Evolutionary conservation across 2,113 vertebrate species (phyloP), one percentile per base, ranked within the genome.

Genomic region (Plectropomus leopardus): DNA sequence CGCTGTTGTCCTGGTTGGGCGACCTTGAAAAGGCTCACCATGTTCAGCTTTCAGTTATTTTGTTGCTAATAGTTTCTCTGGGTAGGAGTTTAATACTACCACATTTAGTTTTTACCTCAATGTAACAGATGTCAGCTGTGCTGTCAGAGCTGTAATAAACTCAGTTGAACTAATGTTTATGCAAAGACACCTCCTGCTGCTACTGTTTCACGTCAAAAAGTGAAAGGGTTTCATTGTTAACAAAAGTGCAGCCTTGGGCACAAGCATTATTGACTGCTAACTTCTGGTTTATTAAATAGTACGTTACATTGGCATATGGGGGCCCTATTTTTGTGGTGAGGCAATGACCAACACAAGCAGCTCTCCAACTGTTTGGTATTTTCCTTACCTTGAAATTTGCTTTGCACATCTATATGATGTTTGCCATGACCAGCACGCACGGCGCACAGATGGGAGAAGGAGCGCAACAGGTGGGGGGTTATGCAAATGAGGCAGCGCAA

Each of bases 131-230:
- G 21, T 30, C 32, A 42, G 24, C 47, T 50, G 44, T 60, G 36
- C 7, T 40, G 36, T 40, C 36, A 23, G 26, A 32, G 47, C 28
- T 51, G 6, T 19, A 24, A 40, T 55, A 4, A 51, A 45, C 7
- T 24, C 19, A 19, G 24, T 14, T 14, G 34, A 54, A 16, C 15
- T 19, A 30, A 42, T 24, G 17, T 42, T 54, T 7, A 69, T 26
- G 32, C 8, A 36, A 40, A 40, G n/a, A 24, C 34, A 45, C 51
- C 13, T 50, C n/a, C 36, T 40, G 36, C 21, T 45, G 42, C 26
- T 72, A 47, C 45, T 73, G 57, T 73, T 61, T 72, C 44, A 60
- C n/a, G 11, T 45, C 5, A 45, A 53, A 40, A n/a, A 6, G 15
- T 26, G 14, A 34, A 34, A 26, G 32, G 57, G 16, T 26, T 40